phyloP scores from a whole-genome alignment of 1,140 invertebrate species.

The Cydia fagiglandana region DNA sequence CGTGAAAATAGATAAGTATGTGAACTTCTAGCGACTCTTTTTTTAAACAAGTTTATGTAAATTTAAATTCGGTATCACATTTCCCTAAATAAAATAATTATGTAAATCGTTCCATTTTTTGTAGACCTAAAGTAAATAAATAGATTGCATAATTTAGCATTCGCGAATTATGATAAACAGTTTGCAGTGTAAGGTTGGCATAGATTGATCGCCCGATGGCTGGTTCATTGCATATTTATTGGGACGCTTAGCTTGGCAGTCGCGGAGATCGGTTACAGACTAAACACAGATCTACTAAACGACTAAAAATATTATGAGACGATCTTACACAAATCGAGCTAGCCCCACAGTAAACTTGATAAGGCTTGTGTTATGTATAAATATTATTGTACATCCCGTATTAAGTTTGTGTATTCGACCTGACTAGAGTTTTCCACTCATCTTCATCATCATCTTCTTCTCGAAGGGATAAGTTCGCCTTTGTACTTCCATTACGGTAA shows the following conservation, averaged over 20 bases:
- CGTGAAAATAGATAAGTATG: too few relatives aligned
- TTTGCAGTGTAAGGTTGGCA: conserved; percentile 26
- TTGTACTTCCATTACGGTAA: too few relatives aligned
- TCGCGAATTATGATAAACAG: conserved; percentile 30
- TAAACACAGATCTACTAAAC: conserved; percentile 1
- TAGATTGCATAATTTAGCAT: conserved; percentile 14
- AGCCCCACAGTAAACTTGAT: too few relatives aligned
- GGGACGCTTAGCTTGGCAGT: conserved; percentile 25
- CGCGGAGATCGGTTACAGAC: conserved; percentile 13
- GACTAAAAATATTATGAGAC: too few relatives aligned
- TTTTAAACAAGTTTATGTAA: background rate
- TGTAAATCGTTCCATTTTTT: background rate
- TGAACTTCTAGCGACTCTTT: too few relatives aligned
- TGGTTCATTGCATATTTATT: conserved; percentile 31
- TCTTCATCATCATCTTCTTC: too few relatives aligned
- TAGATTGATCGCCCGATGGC: conserved; percentile 21
- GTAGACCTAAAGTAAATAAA: background rate
- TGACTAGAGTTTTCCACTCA: too few relatives aligned
- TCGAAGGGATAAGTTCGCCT: too few relatives aligned
- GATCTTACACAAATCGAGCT: too few relatives aligned
- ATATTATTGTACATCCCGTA: too few relatives aligned
- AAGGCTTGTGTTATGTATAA: too few relatives aligned
- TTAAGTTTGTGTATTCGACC: too few relatives aligned
- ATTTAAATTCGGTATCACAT: background rate
- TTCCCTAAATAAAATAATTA: background rate